Percentiles rank a stretch among this genome's conserved stretches.
Conservation (phyloP, 2,797 vertebrate genomes). For the Lacerta agilis region DNA sequence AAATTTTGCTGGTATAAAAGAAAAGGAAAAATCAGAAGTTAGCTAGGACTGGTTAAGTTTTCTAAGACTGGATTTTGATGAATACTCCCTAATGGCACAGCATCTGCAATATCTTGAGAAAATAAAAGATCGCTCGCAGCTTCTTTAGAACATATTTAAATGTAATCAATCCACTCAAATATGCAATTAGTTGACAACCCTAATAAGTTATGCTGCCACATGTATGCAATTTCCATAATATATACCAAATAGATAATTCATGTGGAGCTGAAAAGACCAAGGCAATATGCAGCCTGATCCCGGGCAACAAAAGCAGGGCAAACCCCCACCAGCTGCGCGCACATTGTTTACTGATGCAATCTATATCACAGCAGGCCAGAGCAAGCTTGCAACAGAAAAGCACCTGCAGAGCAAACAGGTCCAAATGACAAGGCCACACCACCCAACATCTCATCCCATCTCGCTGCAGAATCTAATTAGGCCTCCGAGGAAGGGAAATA, state of each 20-base stretch:
- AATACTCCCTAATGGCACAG: not conserved
- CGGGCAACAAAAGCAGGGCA: not conserved
- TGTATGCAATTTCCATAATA: not conserved
- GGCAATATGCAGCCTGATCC: not conserved
- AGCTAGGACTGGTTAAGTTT: not conserved
- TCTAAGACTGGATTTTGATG: not conserved
- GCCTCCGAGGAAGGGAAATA: not conserved
- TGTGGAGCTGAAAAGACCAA: not conserved
- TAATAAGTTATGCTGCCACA: not conserved
- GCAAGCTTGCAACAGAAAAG: not conserved
- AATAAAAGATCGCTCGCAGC: not conserved
- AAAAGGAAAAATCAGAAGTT: not conserved
- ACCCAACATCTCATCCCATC: not conserved
- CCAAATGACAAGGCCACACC: not conserved
- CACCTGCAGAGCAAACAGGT: not conserved
- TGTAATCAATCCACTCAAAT: not conserved
- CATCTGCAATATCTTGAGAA: not conserved
- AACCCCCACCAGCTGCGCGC: no score
- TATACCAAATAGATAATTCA: not conserved
- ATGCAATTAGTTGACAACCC: not conserved
- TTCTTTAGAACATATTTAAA: constrained; percentile 9
- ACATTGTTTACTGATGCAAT: no score
- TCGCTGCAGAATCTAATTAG: not conserved
- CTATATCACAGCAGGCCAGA: not conserved
- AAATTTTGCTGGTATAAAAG: not conserved